Evolutionary conservation across 1,140 invertebrate genomes (phyloP).

Genomic region (Bombus pascuorum): DNA sequence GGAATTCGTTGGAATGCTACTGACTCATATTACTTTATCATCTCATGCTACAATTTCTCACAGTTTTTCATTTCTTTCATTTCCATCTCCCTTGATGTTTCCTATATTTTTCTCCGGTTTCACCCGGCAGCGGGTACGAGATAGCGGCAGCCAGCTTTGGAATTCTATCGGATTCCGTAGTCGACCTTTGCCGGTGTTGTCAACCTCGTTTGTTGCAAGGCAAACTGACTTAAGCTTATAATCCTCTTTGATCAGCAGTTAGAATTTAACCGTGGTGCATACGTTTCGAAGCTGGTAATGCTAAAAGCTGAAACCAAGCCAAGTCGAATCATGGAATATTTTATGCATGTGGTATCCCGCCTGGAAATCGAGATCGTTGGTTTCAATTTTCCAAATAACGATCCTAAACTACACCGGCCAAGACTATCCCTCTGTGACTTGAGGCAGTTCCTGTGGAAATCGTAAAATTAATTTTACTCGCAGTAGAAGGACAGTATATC

Average conservation of each 20-base stretch:
- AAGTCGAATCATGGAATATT: conserved; percentile 54
- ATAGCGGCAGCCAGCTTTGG: not conserved
- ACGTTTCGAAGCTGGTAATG: conserved; percentile 52
- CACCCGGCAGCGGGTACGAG: not conserved
- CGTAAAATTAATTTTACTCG: conserved; percentile 9
- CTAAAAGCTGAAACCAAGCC: conserved; percentile 57
- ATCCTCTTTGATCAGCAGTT: conserved; percentile 58
- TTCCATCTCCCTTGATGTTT: not conserved
- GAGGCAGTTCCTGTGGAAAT: not conserved
- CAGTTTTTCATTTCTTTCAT: too few species aligned
- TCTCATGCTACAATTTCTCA: not conserved
- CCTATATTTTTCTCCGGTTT: not conserved
- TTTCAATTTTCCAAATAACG: conserved; percentile 57
- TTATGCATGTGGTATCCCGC: conserved; percentile 45
- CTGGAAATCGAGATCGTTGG: conserved; percentile 36
- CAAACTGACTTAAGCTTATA: conserved; percentile 42
- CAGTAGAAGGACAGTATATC: not conserved
- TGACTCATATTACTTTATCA: not conserved
- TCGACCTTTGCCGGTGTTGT: not conserved
- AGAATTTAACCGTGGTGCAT: conserved; percentile 48
- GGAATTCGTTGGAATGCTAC: not conserved
- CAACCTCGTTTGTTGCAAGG: not conserved
- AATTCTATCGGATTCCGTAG: not conserved
- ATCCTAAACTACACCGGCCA: conserved; percentile 31
- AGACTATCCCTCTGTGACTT: not conserved